phyloP scores from a whole-genome alignment of 2,113 vertebrate genomes.

The Excalfactoria chinensis region DNA sequence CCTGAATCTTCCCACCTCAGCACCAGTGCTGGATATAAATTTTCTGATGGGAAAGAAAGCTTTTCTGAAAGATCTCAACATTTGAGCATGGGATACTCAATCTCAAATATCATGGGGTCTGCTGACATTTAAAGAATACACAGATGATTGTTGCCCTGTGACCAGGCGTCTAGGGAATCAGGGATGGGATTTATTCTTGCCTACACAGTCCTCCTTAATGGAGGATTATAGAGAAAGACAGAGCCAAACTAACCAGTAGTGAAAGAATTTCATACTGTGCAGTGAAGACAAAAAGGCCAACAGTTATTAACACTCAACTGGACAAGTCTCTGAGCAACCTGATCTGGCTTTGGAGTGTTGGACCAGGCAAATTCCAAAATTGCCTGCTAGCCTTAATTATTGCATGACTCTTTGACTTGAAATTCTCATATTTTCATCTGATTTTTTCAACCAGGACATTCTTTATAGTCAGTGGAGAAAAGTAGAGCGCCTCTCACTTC shows the following conservation, averaged over 20 bases:
- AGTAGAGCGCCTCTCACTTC: not conserved
- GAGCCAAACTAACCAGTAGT: not conserved
- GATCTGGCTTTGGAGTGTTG: not conserved
- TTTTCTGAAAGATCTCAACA: not conserved
- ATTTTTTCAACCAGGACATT: not conserved
- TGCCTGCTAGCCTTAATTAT: not conserved
- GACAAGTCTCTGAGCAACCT: not conserved
- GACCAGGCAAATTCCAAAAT: not conserved
- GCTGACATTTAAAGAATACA: not conserved
- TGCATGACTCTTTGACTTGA: not conserved
- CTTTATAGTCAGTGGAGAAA: not conserved
- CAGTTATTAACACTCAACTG: not conserved
- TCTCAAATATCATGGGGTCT: not conserved
- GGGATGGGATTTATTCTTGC: not conserved
- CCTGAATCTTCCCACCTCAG: not conserved
- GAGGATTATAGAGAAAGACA: not conserved
- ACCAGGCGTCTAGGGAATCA: not conserved
- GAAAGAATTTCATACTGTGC: not conserved
- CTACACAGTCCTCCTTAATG: not conserved
- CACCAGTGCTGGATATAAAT: not conserved
- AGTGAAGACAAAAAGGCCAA: not conserved
- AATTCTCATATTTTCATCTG: not conserved
- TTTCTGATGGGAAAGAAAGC: not conserved
- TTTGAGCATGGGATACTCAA: not conserved
- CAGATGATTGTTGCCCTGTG: rapidly evolving